These are phyloP conservation scores for Clusia tigrina DNA, from an alignment of 2,888 invertebrate species.

Conservation along the genomic window DNA sequence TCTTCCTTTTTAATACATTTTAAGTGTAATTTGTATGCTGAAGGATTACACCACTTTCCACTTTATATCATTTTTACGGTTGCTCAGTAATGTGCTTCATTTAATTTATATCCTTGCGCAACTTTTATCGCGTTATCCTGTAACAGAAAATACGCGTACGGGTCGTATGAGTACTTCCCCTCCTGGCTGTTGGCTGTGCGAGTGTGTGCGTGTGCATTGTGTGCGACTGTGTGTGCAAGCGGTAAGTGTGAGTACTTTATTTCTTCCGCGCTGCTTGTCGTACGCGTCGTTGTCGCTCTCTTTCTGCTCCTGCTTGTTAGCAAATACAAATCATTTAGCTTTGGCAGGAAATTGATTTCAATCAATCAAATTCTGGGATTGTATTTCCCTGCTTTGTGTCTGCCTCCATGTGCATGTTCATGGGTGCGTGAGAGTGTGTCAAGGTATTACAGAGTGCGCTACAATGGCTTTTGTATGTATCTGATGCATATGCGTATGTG, in stretches of 20 bases:
- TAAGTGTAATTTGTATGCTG: constrained; percentile 23
- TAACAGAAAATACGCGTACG: neutral
- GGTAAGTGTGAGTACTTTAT: neutral
- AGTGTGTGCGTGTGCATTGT: neutral
- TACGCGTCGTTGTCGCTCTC: neutral
- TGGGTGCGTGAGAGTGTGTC: constrained; percentile 15
- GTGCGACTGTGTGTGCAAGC: neutral
- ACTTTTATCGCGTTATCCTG: neutral
- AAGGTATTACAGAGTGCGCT: too few species aligned
- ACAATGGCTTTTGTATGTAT: neutral
- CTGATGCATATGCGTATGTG: neutral
- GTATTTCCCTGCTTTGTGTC: constrained; percentile 44
- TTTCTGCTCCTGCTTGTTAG: constrained; percentile 17
- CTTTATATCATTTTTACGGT: constrained; percentile 15
- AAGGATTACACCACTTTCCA: constrained; percentile 9
- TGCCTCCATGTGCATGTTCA: constrained; percentile 2
- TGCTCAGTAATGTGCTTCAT: constrained; percentile 11
- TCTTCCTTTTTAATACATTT: too few species aligned
- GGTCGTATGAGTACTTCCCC: neutral
- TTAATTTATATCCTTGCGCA: neutral
- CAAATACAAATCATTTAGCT: constrained; percentile 37
- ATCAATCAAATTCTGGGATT: constrained; percentile 62
- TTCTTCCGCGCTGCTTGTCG: neutral
- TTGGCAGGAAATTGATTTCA: constrained; percentile 55
- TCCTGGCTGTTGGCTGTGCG: neutral